phyloP scores from a whole-genome alignment of 2,888 invertebrate species.

The Harpalus rufipes region DNA sequence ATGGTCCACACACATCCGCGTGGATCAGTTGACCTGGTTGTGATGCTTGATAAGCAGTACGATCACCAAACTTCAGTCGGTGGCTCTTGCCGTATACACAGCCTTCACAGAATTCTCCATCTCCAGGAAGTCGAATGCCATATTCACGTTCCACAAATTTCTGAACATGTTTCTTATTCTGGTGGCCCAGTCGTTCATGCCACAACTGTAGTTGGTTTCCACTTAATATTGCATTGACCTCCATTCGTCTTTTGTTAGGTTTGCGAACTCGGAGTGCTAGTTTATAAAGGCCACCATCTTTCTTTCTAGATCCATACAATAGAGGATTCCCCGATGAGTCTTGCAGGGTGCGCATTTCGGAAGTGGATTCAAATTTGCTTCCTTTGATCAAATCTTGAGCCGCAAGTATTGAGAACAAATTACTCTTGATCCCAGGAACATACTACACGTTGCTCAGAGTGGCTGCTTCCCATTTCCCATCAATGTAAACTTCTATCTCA shows the following conservation, averaged over 20 bases:
- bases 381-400: background rate
- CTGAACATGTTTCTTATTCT: no score
- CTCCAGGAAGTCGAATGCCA: background rate
- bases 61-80: constrained; percentile 21
- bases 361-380: constrained; percentile 9
- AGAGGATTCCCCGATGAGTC: no score
- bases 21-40: constrained; percentile 10
- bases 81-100: background rate
- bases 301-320: no score
- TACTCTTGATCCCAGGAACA: background rate
- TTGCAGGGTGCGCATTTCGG: background rate
- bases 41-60: constrained; percentile 1
- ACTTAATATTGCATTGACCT: constrained; percentile 13
- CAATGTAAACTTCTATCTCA: background rate
- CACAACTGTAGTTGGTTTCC: background rate
- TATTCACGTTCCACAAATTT: background rate
- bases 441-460: background rate
- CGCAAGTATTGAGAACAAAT: background rate
- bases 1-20: constrained; percentile 1
- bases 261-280: background rate
- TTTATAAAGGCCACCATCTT: no score
- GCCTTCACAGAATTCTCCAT: background rate
- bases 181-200: no score
- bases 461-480: constrained; percentile 1
- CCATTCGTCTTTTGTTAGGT: constrained; percentile 1